These are phyloP conservation scores for Odontomachus brunneus DNA, from an alignment of 1,140 invertebrate genomes.

Conservation along the genomic window DNA sequence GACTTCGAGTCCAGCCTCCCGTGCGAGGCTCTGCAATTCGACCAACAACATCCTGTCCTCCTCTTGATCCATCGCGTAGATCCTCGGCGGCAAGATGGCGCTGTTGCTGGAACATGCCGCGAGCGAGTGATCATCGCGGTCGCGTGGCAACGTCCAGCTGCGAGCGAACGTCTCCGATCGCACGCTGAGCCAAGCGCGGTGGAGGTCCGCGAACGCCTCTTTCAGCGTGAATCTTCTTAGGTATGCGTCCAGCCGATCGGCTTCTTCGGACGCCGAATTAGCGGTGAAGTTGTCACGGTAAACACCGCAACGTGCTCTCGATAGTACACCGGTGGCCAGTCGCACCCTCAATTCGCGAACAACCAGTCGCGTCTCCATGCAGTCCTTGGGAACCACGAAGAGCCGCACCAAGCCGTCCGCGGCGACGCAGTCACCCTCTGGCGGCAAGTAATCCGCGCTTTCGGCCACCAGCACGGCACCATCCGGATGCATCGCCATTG, in stretches of 20 bases:
- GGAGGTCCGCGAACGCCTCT: constrained; percentile 85
- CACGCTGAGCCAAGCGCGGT: constrained; percentile 85
- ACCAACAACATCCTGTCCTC: constrained; percentile 79
- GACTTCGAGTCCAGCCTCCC: constrained; percentile 82
- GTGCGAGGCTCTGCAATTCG: constrained; percentile 81
- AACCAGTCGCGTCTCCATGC: constrained; percentile 80
- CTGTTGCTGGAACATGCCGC: constrained; percentile 32
- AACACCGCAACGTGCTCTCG: constrained; percentile 72
- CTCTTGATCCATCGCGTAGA: constrained; percentile 66
- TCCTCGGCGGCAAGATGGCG: constrained; percentile 55
- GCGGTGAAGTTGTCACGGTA: constrained; percentile 19
- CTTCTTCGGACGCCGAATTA: constrained; percentile 44
- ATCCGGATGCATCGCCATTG: constrained; percentile 84
- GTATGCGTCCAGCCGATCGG: constrained; percentile 71
- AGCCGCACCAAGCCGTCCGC: constrained; percentile 82
- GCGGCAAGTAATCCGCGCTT: constrained; percentile 80
- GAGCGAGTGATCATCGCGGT: constrained; percentile 57
- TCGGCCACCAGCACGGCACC: constrained; percentile 84
- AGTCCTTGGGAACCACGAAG: constrained; percentile 77
- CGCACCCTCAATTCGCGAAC: constrained; percentile 82
- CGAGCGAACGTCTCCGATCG: constrained; percentile 83
- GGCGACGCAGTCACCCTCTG: constrained; percentile 80
- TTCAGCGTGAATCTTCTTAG: constrained; percentile 83
- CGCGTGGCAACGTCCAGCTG: constrained; percentile 79
- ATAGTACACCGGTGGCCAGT: constrained; percentile 81